phyloP scores from a whole-genome alignment of 2,113 vertebrate genomes.

The Corydoras maculifer region DNA sequence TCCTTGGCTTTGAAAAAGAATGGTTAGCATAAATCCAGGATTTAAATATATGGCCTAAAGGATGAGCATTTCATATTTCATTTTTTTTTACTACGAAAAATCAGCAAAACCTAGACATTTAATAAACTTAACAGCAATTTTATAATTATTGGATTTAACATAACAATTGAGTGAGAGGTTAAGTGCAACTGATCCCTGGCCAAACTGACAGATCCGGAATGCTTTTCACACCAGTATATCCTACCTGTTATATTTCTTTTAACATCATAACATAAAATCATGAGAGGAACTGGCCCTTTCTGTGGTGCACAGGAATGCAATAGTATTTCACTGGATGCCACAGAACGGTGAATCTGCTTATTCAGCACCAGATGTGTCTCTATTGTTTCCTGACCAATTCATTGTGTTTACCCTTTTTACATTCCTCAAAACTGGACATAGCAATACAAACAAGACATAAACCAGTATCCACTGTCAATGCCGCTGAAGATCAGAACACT shows the following conservation, averaged over 20 bases:
- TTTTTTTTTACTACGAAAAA: no score
- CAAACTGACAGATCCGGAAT: neutral
- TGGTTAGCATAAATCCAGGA: neutral
- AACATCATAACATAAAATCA: neutral
- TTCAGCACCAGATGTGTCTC: constrained; percentile 32
- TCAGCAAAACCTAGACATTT: no score
- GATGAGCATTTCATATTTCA: no score
- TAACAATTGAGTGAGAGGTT: no score
- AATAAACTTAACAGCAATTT: no score
- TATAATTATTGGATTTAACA: no score
- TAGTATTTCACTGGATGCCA: constrained; percentile 21
- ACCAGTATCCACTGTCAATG: no score
- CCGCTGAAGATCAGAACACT: no score
- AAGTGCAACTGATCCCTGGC: no score
- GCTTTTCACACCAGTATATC: neutral
- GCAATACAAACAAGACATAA: neutral
- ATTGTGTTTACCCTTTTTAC: neutral
- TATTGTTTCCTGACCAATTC: constrained; percentile 16
- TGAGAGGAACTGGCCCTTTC: neutral
- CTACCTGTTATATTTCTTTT: neutral
- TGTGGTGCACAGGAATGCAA: constrained; percentile 6
- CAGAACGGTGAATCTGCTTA: constrained; percentile 31
- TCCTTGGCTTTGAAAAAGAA: constrained; percentile 19
- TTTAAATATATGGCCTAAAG: neutral
- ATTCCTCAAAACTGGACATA: neutral